Evolutionary conservation across 2,113 vertebrate genomes (phyloP).

Genomic region (Orientallactaga bullata): DNA sequence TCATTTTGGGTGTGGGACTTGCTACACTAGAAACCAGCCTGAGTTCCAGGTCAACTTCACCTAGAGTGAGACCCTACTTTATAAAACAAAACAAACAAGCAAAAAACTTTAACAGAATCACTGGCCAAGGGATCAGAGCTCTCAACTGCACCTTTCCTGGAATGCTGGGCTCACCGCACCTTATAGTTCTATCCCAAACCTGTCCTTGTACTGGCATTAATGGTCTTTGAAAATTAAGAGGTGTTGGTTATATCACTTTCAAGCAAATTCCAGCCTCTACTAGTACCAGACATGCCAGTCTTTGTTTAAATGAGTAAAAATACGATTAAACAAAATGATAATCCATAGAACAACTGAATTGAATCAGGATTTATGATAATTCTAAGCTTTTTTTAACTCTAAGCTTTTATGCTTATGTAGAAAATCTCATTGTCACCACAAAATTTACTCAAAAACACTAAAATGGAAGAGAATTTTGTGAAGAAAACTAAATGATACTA

Average conservation of each 20-base stretch:
- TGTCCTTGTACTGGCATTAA: background rate
- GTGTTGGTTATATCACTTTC: background rate
- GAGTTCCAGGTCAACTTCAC: too few species aligned
- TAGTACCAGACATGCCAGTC: background rate
- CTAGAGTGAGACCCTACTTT: too few species aligned
- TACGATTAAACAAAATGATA: background rate
- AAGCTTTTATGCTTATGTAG: background rate
- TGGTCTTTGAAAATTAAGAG: background rate
- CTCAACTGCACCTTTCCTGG: too few species aligned
- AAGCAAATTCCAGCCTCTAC: background rate
- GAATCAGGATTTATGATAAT: background rate
- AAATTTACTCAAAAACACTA: background rate
- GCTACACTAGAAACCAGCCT: too few species aligned
- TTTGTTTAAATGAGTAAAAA: slow-evolving; percentile 11
- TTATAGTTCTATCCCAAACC: background rate
- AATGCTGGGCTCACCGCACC: background rate
- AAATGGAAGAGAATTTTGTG: background rate
- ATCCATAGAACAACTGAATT: background rate
- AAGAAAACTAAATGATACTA: background rate
- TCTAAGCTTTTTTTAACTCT: background rate
- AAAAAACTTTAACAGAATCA: too few species aligned
- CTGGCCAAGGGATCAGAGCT: too few species aligned
- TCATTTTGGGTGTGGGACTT: too few species aligned
- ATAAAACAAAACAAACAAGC: too few species aligned
- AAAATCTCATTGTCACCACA: background rate